These are phyloP conservation scores for Lacerta bilineata DNA, from an alignment of 2,797 vertebrate species.

Conservation along the genomic window DNA sequence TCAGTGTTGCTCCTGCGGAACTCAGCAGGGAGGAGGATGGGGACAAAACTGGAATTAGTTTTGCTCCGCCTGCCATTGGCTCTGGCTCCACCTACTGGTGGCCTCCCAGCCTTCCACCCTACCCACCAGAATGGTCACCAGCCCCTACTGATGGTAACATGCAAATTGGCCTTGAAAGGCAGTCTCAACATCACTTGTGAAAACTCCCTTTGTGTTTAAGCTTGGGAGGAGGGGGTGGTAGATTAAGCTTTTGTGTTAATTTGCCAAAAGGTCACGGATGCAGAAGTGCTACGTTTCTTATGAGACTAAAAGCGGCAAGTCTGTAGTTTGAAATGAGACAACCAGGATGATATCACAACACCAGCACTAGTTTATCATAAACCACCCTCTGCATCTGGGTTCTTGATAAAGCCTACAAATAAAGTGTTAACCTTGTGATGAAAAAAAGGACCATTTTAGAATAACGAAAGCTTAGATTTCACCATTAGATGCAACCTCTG, in stretches of 20 bases:
- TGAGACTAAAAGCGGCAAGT: conserved; percentile 43
- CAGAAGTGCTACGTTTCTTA: not conserved
- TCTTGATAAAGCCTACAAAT: conserved; percentile 65
- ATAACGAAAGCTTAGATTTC: conserved; percentile 75
- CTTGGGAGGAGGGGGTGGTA: conserved; percentile 35
- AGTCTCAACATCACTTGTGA: conserved; percentile 19
- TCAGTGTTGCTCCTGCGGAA: too few species aligned
- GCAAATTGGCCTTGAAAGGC: not conserved
- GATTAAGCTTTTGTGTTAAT: conserved; percentile 26
- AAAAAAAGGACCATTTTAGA: conserved; percentile 63
- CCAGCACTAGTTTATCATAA: conserved; percentile 73
- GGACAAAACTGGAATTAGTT: too few species aligned
- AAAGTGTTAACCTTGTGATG: conserved; percentile 15
- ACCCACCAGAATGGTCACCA: too few species aligned
- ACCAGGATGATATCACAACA: conserved; percentile 70
- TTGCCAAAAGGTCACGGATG: conserved; percentile 32
- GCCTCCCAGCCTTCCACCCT: too few species aligned
- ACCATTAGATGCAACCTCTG: conserved; percentile 71
- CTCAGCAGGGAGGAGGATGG: too few species aligned
- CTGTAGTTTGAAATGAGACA: conserved; percentile 70
- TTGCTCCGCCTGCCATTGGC: too few species aligned
- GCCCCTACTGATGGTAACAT: not conserved
- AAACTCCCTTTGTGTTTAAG: conserved; percentile 29
- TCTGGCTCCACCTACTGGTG: too few species aligned
- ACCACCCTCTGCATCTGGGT: conserved; percentile 69